phyloP scores from a whole-genome alignment of 37 sponge, comb jelly and placozoan species.

The Bolinopsis microptera region DNA sequence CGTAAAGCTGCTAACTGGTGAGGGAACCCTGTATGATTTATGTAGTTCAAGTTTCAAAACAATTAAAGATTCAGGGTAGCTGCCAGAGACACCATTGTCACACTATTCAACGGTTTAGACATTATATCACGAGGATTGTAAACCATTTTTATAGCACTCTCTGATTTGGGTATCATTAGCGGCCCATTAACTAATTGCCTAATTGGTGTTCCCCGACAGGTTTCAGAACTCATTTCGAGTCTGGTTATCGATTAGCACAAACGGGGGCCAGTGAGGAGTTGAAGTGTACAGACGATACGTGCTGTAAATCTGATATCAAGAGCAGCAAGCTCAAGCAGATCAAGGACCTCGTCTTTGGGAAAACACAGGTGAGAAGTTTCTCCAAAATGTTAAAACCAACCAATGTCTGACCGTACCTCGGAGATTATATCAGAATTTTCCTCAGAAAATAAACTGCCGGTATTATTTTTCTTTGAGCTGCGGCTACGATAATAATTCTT shows the following conservation, averaged over 20 bases:
- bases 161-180: not conserved
- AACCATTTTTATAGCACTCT: not conserved
- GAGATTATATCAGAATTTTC: no score
- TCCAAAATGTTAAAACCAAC: not conserved
- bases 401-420: not conserved
- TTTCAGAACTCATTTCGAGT: conserved; percentile 39
- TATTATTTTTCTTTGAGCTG: not conserved
- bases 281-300: conserved; percentile 24
- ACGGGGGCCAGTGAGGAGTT: conserved; percentile 14
- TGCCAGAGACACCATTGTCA: not conserved
- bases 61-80: not conserved
- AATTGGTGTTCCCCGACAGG: conserved; percentile 25
- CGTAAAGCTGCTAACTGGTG: not conserved
- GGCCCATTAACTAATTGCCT: not conserved
- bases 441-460: no score
- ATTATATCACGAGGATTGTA: not conserved
- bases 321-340: conserved; percentile 50
- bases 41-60: not conserved
- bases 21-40: not conserved
- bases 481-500: not conserved
- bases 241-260: conserved; percentile 18
- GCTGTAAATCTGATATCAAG: conserved; percentile 21
- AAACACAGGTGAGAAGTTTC: not conserved
- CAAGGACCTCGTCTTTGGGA: conserved; percentile 43
- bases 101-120: no score